Evolutionary conservation across 1,140 invertebrate genomes (phyloP), one percentile per base, ranked within the genome.

Genomic region (Lysiphlebus fabarum): DNA sequence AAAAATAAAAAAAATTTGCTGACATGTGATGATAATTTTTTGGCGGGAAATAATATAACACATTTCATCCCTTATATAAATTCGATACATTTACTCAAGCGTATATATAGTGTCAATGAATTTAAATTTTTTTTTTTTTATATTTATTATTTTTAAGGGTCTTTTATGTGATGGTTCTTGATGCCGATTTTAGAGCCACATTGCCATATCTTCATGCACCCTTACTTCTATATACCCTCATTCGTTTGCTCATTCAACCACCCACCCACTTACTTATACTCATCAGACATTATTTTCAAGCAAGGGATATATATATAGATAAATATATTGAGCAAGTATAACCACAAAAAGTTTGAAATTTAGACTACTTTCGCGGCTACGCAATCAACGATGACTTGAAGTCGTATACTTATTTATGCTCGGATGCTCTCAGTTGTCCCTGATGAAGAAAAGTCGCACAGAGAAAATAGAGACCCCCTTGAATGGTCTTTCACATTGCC

Each of bases 91-190:
- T 26, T 69, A 67, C 69, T 73, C 67, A 66, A 63, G 61, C 67
- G 72, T 72, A 63, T 26, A 26, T 26, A 26, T 73, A 73, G 74
- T 79, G 76, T 77, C 74, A 77, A 79, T 79, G 76, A 79, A 79
- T 79, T 78, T 77, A 79, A 78, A 78, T 77, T 77, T 73, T 26
- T 26, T 26, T 26, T 1, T 1, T 26, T 26, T 26, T n/a, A n/a
- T n/a, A n/a, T n/a, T n/a, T n/a, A n/a, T n/a, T n/a, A n/a, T n/a
- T 26, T 71, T 65, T 69, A 62, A 72, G 74, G 72, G 50, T 47
- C 36, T 34, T 48, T 54, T n/a, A 36, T 48, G 69, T 72, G 63
- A 65, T 62, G 67, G 68, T 68, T n/a, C 70, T 76, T 75, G 70
- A 75, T 70, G 74, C 67, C 72, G 68, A 79, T 73, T 76, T 74